A percentile compares a stretch with the other conserved stretches of the same genome.
Evolutionary conservation across 2,888 invertebrate species (phyloP).

Genomic region (Netelia fuscicornis): DNA sequence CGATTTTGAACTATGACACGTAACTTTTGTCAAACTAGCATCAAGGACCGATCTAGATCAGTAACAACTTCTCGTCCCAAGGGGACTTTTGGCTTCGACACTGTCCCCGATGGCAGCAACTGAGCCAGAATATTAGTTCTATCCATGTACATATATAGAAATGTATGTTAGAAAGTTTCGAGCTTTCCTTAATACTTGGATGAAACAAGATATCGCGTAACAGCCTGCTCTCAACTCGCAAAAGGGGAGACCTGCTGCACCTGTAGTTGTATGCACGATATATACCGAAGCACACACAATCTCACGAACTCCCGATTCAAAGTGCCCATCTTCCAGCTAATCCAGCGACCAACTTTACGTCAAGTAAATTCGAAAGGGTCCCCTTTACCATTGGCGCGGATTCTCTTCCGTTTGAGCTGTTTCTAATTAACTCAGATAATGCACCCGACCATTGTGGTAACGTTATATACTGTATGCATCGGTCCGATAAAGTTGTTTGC

Average conservation of each 20-base stretch:
- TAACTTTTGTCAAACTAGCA: too few relatives aligned
- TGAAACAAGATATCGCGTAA: slow-evolving; percentile 27
- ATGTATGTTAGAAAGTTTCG: slow-evolving; percentile 1
- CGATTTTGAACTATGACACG: too few relatives aligned
- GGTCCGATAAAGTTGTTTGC: too few relatives aligned
- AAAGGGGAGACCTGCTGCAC: not conserved
- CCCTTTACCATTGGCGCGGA: slow-evolving; percentile 10
- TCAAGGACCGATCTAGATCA: not conserved
- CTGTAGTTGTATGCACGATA: not conserved
- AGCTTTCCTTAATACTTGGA: slow-evolving; percentile 31
- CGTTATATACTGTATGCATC: too few relatives aligned
- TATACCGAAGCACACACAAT: not conserved
- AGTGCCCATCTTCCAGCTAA: slow-evolving; percentile 45
- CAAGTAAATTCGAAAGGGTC: slow-evolving; percentile 16
- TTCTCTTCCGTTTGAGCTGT: slow-evolving; percentile 1
- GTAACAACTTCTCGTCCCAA: not conserved
- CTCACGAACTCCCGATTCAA: slow-evolving; percentile 11
- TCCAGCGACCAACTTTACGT: slow-evolving; percentile 36
- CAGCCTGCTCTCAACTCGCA: slow-evolving; percentile 2
- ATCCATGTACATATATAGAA: not conserved
- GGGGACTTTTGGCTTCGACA: not conserved
- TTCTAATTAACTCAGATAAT: slow-evolving; percentile 34
- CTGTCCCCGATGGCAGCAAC: not conserved
- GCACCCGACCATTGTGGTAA: not conserved
- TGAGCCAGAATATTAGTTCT: not conserved